These are phyloP conservation scores for Panurus biarmicus DNA, from an alignment of 2,113 vertebrate genomes.

Conservation along the genomic window DNA sequence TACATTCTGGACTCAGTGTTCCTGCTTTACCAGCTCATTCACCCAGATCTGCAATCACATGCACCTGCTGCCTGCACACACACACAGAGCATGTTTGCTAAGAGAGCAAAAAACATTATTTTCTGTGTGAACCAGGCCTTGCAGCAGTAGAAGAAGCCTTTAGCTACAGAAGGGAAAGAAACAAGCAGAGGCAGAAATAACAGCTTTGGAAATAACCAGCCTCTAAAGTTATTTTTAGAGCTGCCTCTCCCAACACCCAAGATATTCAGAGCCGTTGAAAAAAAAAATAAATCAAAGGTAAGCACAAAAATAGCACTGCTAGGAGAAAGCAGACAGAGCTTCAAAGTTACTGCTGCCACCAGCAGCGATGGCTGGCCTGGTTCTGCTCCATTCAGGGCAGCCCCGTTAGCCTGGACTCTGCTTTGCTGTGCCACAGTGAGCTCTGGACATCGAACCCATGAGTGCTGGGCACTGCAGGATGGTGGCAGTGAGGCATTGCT, in stretches of 20 bases:
- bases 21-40: rapidly evolving
- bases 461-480: not conserved
- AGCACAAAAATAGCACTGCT: not conserved
- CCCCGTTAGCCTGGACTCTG: not conserved
- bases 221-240: constrained; percentile 15
- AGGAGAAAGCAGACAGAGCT: not conserved
- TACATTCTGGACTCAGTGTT: not conserved
- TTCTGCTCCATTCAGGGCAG: not conserved
- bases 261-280: not conserved
- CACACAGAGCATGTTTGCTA: not conserved
- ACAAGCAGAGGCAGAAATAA: not conserved
- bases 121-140: not conserved
- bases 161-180: not conserved
- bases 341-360: not conserved
- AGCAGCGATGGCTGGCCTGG: not conserved
- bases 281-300: constrained; percentile 1
- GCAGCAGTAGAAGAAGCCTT: not conserved
- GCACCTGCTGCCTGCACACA: not conserved
- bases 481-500: rapidly evolving
- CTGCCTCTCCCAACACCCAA: not conserved
- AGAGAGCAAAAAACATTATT: not conserved
- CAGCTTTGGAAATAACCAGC: not conserved
- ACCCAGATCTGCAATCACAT: not conserved
- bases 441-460: not conserved
- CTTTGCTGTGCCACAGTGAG: not conserved